Evolutionary conservation across 2,113 vertebrate species (phyloP).

Genomic region (Rhagologus leucostigma): DNA sequence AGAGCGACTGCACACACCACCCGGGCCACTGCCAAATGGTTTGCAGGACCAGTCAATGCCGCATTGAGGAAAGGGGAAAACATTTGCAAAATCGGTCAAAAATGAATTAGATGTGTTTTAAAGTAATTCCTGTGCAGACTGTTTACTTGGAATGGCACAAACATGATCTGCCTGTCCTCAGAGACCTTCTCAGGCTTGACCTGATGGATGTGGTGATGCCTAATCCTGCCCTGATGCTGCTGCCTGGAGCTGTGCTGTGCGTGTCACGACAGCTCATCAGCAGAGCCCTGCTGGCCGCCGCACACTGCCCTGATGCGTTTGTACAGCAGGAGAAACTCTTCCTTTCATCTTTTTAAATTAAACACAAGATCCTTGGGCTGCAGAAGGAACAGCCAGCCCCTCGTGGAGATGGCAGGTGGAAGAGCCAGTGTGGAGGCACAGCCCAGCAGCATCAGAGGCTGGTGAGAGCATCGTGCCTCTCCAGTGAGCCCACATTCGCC

Average conservation of each 20-base stretch:
- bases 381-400: neutral
- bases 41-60: neutral
- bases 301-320: fast-evolving
- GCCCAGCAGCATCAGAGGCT: neutral
- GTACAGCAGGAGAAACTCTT: neutral
- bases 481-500: fast-evolving
- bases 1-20: neutral
- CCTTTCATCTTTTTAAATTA: neutral
- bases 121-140: slow-evolving; percentile 17
- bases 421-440: neutral
- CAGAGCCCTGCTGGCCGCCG: neutral
- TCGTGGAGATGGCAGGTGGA: neutral
- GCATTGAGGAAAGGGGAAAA: slow-evolving; percentile 12
- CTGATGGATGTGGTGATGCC: neutral
- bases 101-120: neutral
- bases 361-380: neutral
- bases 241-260: neutral
- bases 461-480: neutral
- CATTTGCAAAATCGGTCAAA: neutral
- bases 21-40: neutral
- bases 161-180: neutral
- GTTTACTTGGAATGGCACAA: slow-evolving; percentile 18
- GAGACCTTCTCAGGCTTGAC: neutral
- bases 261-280: neutral
- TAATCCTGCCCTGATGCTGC: neutral